These are phyloP conservation scores for Turritopsis rubra DNA, from an alignment of 30 jellyfish, hydroid and myxozoan species.

Conservation along the genomic window DNA sequence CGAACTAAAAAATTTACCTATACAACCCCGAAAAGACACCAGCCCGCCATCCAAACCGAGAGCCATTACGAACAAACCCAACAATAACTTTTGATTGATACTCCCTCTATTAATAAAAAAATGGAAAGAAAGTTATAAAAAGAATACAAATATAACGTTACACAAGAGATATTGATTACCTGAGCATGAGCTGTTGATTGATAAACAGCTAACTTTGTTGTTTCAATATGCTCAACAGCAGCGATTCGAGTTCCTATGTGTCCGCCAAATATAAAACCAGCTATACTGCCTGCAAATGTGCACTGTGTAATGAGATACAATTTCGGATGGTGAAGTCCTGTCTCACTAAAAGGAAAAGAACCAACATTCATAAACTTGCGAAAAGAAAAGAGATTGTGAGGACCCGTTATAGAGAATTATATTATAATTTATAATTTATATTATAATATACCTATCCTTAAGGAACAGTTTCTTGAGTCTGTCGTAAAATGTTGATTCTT, in stretches of 20 bases:
- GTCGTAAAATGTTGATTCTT: neutral
- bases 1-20: slow-evolving; percentile 34
- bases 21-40: slow-evolving; percentile 89
- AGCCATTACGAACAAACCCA: slow-evolving; percentile 74
- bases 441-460: neutral
- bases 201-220: slow-evolving; percentile 61
- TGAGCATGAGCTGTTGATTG: slow-evolving; percentile 61
- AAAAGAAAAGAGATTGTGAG: too few species aligned
- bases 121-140: neutral
- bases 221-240: slow-evolving; percentile 61
- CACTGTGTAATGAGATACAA: slow-evolving; percentile 1
- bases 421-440: too few species aligned
- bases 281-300: slow-evolving; percentile 45
- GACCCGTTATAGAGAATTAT: neutral
- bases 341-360: neutral
- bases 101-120: slow-evolving; percentile 45
- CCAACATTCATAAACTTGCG: too few species aligned
- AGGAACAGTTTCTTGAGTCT: neutral
- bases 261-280: slow-evolving; percentile 88
- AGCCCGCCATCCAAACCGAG: slow-evolving; percentile 93
- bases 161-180: slow-evolving; percentile 39
- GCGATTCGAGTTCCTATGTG: slow-evolving; percentile 57
- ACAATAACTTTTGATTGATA: slow-evolving; percentile 55
- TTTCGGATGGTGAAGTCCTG: slow-evolving; percentile 3
- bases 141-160: neutral